Evolutionary conservation across 2,888 invertebrate species (phyloP), one percentile per base, ranked within the genome.

Genomic region (Lissonota sp.): DNA sequence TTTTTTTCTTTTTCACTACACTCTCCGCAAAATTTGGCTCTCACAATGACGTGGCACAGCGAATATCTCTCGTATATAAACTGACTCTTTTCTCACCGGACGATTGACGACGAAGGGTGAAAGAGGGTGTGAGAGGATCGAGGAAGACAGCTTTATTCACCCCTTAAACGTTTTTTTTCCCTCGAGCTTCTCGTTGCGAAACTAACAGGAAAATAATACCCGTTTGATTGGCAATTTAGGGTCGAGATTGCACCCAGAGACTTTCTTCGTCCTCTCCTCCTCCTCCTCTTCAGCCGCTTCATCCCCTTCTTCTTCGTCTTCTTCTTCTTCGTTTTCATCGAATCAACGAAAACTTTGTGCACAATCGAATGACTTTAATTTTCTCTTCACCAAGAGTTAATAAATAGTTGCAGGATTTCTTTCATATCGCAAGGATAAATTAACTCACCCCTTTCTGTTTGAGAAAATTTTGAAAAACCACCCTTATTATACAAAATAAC

Each of bases 151-250:
- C 77, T 74, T 83, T 49, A 70, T 84, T 84, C 78, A 83, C 84
- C 84, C 80, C 80, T 83, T 79, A 75, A 66, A 81, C 80, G 70
- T 76, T 74, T 80, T 78, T 79, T 76, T 79, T 69, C 63, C 70
- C 71, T 75, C 64, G 72, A 26, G 69, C 46, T 77, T 67, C 76
- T 80, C 80, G 78, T 84, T 82, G 83, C 83, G 83, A 90, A 85
- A 88, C 89, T 91, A 91, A 90, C 88, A 88, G 88, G 90, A 91
- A 91, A 90, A 91, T 91, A 90, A 91, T 91, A 90, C 89, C 88
- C 85, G 86, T 88, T 90, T 91, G 91, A 91, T 91, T 91, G 91
- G 91, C 90, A 91, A 91, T 91, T 91, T 91, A 90, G 88, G 84
- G 86, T 84, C 74, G 89, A 90, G 89, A 90, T 91, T 90, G 91